phyloP scores from a whole-genome alignment of 2,888 invertebrate genomes.

The Agrochola lota region DNA sequence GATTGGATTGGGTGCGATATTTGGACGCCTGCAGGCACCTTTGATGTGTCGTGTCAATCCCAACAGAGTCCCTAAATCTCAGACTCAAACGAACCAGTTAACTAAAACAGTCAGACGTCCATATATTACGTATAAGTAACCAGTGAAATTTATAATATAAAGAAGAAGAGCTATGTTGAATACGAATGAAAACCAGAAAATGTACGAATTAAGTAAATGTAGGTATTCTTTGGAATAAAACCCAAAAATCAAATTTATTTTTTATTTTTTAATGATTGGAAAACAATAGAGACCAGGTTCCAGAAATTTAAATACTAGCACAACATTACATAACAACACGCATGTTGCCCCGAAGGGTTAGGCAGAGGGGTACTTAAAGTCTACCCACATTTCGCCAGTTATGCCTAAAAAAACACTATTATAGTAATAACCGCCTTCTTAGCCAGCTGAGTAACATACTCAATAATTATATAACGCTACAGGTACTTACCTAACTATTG shows the following conservation, averaged over 20 bases:
- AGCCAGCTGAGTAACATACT: not conserved
- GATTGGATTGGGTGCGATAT: conserved; percentile 58
- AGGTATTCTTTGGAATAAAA: not conserved
- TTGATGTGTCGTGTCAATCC: conserved; percentile 37
- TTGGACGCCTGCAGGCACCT: conserved; percentile 52
- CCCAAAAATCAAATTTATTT: not conserved
- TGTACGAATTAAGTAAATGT: not conserved
- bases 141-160: not conserved
- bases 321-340: no score
- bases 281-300: not conserved
- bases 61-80: conserved; percentile 36
- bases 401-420: not conserved
- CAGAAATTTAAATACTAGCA: not conserved
- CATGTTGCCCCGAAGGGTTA: not conserved
- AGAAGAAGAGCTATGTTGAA: not conserved
- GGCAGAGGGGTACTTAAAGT: not conserved
- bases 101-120: not conserved
- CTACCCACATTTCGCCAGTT: not conserved
- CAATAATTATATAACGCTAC: not conserved
- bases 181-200: not conserved
- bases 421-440: no score
- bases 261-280: not conserved
- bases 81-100: conserved; percentile 24
- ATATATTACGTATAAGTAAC: not conserved
- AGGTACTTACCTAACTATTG: conserved; percentile 7